These are phyloP conservation scores for Pterostichus niger DNA, from an alignment of 2,888 invertebrate genomes.

Conservation along the genomic window DNA sequence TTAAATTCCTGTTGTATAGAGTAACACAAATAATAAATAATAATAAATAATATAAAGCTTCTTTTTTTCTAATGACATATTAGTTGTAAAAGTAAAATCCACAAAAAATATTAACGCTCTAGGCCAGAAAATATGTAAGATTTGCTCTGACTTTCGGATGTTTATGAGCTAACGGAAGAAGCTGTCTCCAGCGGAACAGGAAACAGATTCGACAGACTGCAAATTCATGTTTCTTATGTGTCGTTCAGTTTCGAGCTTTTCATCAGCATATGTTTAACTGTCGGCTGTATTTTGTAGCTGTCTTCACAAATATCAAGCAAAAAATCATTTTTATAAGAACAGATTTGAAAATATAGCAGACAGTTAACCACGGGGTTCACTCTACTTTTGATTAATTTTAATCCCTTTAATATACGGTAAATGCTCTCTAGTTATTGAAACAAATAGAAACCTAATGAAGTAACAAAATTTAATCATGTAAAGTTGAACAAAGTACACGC, in stretches of 20 bases:
- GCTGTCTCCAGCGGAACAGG: conserved; percentile 41
- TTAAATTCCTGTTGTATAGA: no score
- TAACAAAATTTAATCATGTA: conserved; percentile 38
- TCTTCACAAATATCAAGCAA: no score
- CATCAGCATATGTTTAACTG: conserved; percentile 35
- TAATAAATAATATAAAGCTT: no score
- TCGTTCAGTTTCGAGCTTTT: conserved; percentile 7
- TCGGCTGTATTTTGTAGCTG: neutral
- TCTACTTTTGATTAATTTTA: conserved; percentile 38
- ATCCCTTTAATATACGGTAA: conserved; percentile 33
- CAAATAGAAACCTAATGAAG: conserved; percentile 49
- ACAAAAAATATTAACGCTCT: no score
- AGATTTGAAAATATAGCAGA: no score
- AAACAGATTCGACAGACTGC: conserved; percentile 44
- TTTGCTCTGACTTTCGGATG: neutral
- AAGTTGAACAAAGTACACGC: conserved; percentile 29
- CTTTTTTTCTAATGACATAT: no score
- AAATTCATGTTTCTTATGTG: conserved; percentile 12
- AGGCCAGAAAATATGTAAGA: no score
- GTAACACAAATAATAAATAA: no score
- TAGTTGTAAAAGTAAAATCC: no score
- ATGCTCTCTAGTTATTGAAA: conserved; percentile 44
- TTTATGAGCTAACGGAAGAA: conserved; percentile 20
- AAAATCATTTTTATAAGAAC: no score
- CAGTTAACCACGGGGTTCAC: neutral